Base-by-base conservation (phyloP, 1,140 invertebrate species). In the Penaeus chinensis region DNA sequence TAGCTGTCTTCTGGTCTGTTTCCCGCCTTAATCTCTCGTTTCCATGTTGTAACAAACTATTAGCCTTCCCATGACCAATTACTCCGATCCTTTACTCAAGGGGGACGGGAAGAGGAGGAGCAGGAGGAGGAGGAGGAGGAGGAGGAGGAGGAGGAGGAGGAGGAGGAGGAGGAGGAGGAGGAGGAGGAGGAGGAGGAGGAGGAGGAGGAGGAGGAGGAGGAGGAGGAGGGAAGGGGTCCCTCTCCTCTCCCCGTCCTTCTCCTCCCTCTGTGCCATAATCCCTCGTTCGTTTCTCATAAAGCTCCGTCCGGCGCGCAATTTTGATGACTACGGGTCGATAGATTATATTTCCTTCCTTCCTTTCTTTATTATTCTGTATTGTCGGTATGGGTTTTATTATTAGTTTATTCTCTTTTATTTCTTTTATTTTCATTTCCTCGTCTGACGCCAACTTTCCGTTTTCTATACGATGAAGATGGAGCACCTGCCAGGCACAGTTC, bases 41-140 rank as follows among this genome's bases (percentile, higher is more conserved):
- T 80, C 78, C 78, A 80, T 80, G 78, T 80, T 80, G 78, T 80
- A 80, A 80, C 78, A 80, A 80, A 80, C 78, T 80, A 80, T 80
- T 80, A 80, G 78, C 22, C n/a, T 24, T 60, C 54, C 60, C 78
- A 80, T 80, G 78, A 80, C 78, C 78, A 80, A 80, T 80, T 80
- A 80, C 54, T 10, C 24, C 47, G 8, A 80, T 63, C 78, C 60
- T 80, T 61, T 61, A 24, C 71, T 24, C 22, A 32, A 76, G 27
- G 22, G 22, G 54, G 47, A 47, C 7, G 47, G 47, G 54, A 54
- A 54, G 54, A 54, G 54, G 54, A 54, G 54, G 4, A 42, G 37
- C 4, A 42, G 37, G 37, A 42, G 37, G 37, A 42, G 4, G 7
- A 42, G 37, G 37, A 42, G 37, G 37, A 42, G 37, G 37, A 42